Conservation (phyloP, 2,113 vertebrate genomes). For the Piaya cayana region DNA sequence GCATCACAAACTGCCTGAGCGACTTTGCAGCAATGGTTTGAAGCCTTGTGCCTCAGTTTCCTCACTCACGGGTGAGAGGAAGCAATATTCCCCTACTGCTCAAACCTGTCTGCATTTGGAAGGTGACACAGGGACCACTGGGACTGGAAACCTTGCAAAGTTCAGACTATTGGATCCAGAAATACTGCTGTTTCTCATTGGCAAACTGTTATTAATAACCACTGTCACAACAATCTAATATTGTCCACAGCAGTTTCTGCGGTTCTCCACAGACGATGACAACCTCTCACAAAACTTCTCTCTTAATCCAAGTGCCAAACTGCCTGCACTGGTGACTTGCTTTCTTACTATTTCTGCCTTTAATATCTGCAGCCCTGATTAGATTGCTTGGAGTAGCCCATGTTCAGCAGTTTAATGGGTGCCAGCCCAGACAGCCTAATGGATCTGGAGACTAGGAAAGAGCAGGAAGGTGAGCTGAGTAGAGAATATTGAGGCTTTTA, state of each 20-base stretch:
- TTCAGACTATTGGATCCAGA: not conserved
- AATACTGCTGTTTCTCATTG: not conserved
- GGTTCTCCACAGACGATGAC: not conserved
- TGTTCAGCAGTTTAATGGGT: slow-evolving; percentile 28
- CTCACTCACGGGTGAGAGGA: not conserved
- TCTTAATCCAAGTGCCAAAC: not conserved
- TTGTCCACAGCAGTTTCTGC: not conserved
- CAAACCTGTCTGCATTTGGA: not conserved
- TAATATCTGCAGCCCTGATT: slow-evolving; percentile 13
- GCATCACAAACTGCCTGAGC: not conserved
- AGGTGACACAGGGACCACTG: not conserved
- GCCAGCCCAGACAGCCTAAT: slow-evolving; percentile 51
- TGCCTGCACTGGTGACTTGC: not conserved
- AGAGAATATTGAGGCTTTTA: slow-evolving; percentile 41
- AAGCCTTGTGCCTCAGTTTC: not conserved
- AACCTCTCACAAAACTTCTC: not conserved
- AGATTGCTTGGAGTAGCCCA: not conserved
- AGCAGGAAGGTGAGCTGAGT: slow-evolving; percentile 36
- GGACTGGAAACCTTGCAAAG: not conserved
- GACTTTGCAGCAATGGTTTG: rapidly evolving
- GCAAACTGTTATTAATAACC: not conserved
- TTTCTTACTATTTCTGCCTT: not conserved
- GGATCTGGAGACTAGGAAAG: slow-evolving; percentile 37
- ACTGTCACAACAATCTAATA: not conserved
- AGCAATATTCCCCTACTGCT: not conserved